Percentiles rank a stretch among this genome's conserved stretches.
These are phyloP conservation scores for Brienomyrus longianalis DNA, from an alignment of 2,113 vertebrate genomes.

Conservation along the genomic window DNA sequence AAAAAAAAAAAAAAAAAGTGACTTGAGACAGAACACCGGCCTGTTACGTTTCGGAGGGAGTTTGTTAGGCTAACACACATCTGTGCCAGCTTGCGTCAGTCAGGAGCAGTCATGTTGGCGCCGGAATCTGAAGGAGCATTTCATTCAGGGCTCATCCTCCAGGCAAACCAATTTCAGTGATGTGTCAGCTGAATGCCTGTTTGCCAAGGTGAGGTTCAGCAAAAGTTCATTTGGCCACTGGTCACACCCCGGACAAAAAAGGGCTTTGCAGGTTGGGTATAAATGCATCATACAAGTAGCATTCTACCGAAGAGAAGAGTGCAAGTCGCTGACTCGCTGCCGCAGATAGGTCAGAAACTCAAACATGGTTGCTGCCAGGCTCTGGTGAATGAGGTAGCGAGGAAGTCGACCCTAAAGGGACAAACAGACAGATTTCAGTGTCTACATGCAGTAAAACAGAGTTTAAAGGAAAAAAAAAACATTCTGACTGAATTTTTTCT, in stretches of 20 bases:
- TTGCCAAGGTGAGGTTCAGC: background rate
- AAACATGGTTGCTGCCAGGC: conserved; percentile 91
- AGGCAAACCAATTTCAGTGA: background rate
- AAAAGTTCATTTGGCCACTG: background rate
- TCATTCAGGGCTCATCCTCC: background rate
- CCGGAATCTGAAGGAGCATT: background rate
- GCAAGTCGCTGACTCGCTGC: conserved; percentile 68
- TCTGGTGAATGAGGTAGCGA: conserved; percentile 94
- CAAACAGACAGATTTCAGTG: background rate
- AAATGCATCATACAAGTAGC: background rate
- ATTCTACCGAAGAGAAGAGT: conserved; percentile 32
- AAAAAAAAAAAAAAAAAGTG: background rate
- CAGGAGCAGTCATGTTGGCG: background rate
- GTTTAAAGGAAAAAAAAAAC: background rate
- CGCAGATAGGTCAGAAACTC: conserved; percentile 87
- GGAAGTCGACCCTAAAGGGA: conserved; percentile 76
- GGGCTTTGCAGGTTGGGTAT: background rate
- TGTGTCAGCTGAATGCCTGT: background rate
- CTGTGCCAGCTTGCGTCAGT: background rate
- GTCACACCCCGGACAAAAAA: background rate
- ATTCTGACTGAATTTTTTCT: background rate
- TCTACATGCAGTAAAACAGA: background rate
- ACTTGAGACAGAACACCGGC: background rate
- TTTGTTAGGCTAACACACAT: background rate
- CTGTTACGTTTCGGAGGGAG: background rate